Percentiles rank a stretch among this genome's conserved stretches.
These are phyloP conservation scores for Gobio occitaniae DNA, from an alignment of 2,797 vertebrate genomes.

Conservation along the genomic window DNA sequence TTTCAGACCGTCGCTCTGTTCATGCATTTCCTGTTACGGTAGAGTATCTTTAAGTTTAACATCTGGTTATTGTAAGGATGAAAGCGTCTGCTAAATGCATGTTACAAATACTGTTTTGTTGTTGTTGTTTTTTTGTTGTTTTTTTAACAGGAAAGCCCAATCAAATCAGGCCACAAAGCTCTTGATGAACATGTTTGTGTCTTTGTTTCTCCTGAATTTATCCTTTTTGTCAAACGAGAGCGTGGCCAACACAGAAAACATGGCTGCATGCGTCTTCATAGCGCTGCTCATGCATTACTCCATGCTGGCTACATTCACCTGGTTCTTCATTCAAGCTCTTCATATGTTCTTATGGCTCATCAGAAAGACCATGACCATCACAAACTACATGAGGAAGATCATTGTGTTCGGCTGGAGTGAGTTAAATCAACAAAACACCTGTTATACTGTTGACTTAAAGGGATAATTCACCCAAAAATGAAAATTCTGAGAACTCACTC, in stretches of 20 bases:
- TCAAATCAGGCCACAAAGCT: slow-evolving; percentile 60
- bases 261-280: slow-evolving; percentile 40
- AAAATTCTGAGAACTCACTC: too few species aligned
- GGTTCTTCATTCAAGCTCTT: slow-evolving; percentile 71
- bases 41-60: slow-evolving; percentile 48
- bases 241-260: slow-evolving; percentile 50
- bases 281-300: slow-evolving; percentile 68
- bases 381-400: slow-evolving; percentile 60
- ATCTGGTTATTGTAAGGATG: too few species aligned
- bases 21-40: slow-evolving; percentile 64
- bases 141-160: slow-evolving; percentile 57
- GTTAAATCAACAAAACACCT: background rate
- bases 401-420: slow-evolving; percentile 69
- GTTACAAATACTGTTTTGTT: slow-evolving; percentile 6
- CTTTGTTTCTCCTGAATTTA: slow-evolving; percentile 66
- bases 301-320: slow-evolving; percentile 69
- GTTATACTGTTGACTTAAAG: too few species aligned
- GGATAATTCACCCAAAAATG: too few species aligned
- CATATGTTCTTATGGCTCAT: slow-evolving; percentile 67
- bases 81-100: background rate
- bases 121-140: too few species aligned
- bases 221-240: slow-evolving; percentile 67
- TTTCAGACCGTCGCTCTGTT: slow-evolving; percentile 66
- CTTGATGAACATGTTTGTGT: slow-evolving; percentile 68
- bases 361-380: slow-evolving; percentile 30